These are phyloP conservation scores for Keiferia lycopersicella DNA, from an alignment of 2,888 invertebrate genomes.

Conservation along the genomic window DNA sequence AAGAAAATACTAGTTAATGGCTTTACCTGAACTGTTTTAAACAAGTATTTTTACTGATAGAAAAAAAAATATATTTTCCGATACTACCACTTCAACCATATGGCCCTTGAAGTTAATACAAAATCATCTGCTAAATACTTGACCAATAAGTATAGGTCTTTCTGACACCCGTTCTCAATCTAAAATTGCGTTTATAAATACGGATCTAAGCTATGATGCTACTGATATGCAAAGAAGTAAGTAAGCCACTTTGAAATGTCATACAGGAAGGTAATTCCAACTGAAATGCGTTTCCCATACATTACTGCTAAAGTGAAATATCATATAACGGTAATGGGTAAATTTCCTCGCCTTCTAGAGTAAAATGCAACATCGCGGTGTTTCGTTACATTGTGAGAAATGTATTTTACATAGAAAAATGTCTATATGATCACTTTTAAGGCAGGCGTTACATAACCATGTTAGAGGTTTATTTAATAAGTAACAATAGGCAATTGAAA, in stretches of 20 bases:
- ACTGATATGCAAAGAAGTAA: constrained; percentile 6
- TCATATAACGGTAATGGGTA: constrained; percentile 2
- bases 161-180: too few species aligned
- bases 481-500: too few species aligned
- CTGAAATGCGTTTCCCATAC: constrained; percentile 6
- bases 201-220: not conserved
- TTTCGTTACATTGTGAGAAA: constrained; percentile 1
- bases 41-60: too few species aligned
- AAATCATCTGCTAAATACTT: too few species aligned
- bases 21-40: not conserved
- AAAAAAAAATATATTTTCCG: too few species aligned
- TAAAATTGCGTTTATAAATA: too few species aligned
- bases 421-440: too few species aligned
- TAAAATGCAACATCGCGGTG: not conserved
- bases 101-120: too few species aligned
- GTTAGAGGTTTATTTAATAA: too few species aligned
- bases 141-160: too few species aligned
- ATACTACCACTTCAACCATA: too few species aligned
- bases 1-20: constrained; percentile 32
- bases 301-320: constrained; percentile 2
- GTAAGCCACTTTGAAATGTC: constrained; percentile 5
- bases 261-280: not conserved
- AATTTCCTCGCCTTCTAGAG: not conserved
- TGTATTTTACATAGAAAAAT: not conserved
- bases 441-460: too few species aligned